Base-by-base conservation (phyloP, 2,797 vertebrate species). In the Betta splendens region DNA sequence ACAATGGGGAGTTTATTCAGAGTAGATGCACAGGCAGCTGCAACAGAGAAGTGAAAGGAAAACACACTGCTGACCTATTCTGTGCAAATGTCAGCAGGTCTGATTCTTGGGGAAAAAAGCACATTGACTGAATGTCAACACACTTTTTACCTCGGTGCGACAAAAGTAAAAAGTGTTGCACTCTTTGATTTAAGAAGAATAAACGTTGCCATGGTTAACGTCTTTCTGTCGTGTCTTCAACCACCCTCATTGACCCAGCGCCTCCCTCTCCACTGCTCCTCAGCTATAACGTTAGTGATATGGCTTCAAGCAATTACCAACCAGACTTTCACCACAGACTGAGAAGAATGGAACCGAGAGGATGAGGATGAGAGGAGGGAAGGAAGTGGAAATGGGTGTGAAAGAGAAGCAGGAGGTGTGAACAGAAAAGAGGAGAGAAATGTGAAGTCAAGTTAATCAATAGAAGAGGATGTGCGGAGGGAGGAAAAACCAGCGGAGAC, bases 161-260 rank as follows among this genome's bases (percentile, higher is more conserved):
- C 22, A 51, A 70, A 66, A 49, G 16, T 25, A 39, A 50, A 52
- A 26, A 11, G 9, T 2, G 32, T 22, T 65, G 20, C 47, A 43
- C 20, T 39, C n/a, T n/a, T n/a, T n/a, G 15, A 32, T 48, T 29
- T 18, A 45, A 26, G 59, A 49, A 9, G 49, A 52, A 57, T n/a
- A 43, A 55, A 32, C 28, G 63, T 83, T 81, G 45, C 67, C 74
- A 82, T 70, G 72, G 71, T n/a, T 38, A 12, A 50, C 46, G 40
- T 64, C 40, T 61, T 21, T 33, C 18, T 49, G 26, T 25, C 44
- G 20, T 61, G 37, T 55, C 66, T 60, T 79, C 49, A 73, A 9
- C 38, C 54, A 47, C 40, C 66, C 50, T 31, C 44, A 48, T 25
- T 49, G 39, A 49, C 54, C 48, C 32, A 39, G 45, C 35, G 52